Evolutionary conservation across 2,888 invertebrate species (phyloP).

Genomic region (Lucinisca nassula): DNA sequence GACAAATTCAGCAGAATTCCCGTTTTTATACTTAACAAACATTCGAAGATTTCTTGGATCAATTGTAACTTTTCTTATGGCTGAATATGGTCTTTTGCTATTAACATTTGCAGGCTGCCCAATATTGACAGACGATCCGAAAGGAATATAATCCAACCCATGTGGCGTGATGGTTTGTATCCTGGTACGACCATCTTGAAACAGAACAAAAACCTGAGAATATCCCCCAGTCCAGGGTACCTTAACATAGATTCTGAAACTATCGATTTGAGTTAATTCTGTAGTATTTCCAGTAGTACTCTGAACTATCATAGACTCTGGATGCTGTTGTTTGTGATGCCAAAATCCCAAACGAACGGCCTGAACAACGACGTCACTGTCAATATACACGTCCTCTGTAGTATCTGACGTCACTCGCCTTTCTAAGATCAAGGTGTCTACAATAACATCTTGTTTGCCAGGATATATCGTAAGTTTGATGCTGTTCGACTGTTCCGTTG

Average conservation of each 20-base stretch:
- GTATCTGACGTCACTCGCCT: conserved; percentile 35
- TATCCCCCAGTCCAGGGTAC: conserved; percentile 71
- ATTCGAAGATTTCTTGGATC: conserved; percentile 50
- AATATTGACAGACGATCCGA: conserved; percentile 74
- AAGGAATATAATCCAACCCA: conserved; percentile 75
- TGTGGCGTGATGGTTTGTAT: conserved; percentile 70
- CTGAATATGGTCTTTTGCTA: conserved; percentile 57
- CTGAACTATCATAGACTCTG: conserved; percentile 58
- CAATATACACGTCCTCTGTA: conserved; percentile 54
- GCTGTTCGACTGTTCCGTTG: conserved; percentile 47
- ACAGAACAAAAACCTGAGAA: conserved; percentile 73
- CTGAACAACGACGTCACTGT: conserved; percentile 56
- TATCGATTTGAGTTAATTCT: conserved; percentile 52
- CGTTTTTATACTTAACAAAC: conserved; percentile 59
- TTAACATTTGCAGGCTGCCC: conserved; percentile 62
- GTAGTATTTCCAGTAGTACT: conserved; percentile 11
- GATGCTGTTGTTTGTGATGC: conserved; percentile 60
- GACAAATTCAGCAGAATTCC: conserved; percentile 52
- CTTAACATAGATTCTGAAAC: conserved; percentile 63
- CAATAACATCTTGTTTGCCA: conserved; percentile 44
- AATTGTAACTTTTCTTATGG: conserved; percentile 62
- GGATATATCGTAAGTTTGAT: conserved; percentile 53
- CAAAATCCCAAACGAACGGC: conserved; percentile 69
- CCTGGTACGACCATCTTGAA: conserved; percentile 72
- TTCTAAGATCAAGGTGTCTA: conserved; percentile 65